These are phyloP conservation scores for Meghimatium bilineatum DNA, from an alignment of 2,888 invertebrate species.

Conservation along the genomic window DNA sequence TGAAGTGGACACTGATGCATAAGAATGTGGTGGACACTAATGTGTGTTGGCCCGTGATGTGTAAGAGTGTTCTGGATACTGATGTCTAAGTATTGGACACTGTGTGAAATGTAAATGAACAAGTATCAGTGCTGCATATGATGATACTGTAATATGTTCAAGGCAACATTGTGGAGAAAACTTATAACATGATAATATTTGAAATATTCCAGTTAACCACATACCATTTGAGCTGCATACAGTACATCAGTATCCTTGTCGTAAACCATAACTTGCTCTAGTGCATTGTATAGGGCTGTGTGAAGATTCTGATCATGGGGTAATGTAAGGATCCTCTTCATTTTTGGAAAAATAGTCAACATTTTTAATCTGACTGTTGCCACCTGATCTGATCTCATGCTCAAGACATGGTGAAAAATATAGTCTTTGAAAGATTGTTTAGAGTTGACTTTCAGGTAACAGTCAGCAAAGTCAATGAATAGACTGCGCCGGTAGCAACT, in stretches of 20 bases:
- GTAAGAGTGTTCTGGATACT: too few species aligned
- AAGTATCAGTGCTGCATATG: too few species aligned
- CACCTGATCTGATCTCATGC: slow-evolving; percentile 80
- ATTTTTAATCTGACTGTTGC: slow-evolving; percentile 80
- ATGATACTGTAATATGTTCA: too few species aligned
- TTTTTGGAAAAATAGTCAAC: slow-evolving; percentile 80
- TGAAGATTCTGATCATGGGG: slow-evolving; percentile 82
- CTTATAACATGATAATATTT: too few species aligned
- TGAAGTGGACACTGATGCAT: too few species aligned
- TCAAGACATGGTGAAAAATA: slow-evolving; percentile 82
- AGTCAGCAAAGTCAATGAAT: slow-evolving; percentile 80
- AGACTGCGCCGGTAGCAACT: slow-evolving; percentile 84
- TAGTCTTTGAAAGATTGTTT: slow-evolving; percentile 84
- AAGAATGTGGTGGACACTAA: too few species aligned
- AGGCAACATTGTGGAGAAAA: too few species aligned
- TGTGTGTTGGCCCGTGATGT: too few species aligned
- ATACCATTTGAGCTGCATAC: slow-evolving; percentile 77
- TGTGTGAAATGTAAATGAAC: too few species aligned
- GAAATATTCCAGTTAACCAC: not conserved
- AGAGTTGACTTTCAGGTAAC: slow-evolving; percentile 83
- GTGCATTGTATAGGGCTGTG: slow-evolving; percentile 80
- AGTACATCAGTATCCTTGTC: slow-evolving; percentile 83
- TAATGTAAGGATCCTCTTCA: slow-evolving; percentile 81
- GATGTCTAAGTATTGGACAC: too few species aligned
- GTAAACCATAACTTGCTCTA: slow-evolving; percentile 81